These are phyloP conservation scores for Neria commutata DNA, from an alignment of 2,888 invertebrate genomes.

Conservation along the genomic window DNA sequence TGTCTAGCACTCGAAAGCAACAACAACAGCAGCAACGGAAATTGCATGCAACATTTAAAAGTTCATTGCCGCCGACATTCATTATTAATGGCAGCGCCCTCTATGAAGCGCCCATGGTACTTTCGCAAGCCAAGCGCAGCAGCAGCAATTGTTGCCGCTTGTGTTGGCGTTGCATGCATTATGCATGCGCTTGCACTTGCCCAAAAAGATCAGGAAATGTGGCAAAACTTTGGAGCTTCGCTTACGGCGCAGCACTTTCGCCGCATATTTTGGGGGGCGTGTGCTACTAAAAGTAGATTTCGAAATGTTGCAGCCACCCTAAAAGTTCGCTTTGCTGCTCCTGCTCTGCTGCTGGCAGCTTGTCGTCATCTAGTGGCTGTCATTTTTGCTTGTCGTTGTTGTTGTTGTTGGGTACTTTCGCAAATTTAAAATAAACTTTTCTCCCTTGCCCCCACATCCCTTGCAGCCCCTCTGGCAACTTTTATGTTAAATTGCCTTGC, in stretches of 20 bases:
- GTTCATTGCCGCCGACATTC: constrained; percentile 61
- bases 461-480: background rate
- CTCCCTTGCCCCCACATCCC: background rate
- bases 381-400: constrained; percentile 8
- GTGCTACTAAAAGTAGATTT: constrained; percentile 38
- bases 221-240: background rate
- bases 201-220: too few species aligned
- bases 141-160: constrained; percentile 11
- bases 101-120: too few species aligned
- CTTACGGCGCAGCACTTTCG: too few species aligned
- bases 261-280: background rate
- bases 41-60: constrained; percentile 58
- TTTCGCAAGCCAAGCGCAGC: background rate
- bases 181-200: background rate
- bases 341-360: constrained; percentile 17
- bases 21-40: constrained; percentile 20
- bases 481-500: constrained; percentile 17
- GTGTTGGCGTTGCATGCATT: constrained; percentile 9
- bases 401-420: constrained; percentile 5
- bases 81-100: constrained; percentile 59
- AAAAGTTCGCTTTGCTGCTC: constrained; percentile 6
- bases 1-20: constrained; percentile 23
- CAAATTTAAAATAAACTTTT: constrained; percentile 16
- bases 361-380: constrained; percentile 6
- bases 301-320: constrained; percentile 13